These are phyloP conservation scores for Cuniculus paca DNA, from an alignment of 2,797 vertebrate species.

Conservation along the genomic window DNA sequence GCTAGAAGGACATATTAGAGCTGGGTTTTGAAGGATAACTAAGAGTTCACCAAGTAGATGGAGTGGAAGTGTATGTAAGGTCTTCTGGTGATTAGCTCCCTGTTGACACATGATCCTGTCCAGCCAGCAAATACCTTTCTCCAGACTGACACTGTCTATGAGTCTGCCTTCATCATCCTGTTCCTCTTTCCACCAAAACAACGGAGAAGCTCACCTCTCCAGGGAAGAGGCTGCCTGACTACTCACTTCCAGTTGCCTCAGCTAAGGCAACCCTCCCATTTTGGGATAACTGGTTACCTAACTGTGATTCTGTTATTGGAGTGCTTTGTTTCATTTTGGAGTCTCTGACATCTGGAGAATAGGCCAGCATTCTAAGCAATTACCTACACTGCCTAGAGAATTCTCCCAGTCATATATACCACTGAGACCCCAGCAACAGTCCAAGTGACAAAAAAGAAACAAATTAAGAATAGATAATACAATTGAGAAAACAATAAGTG, in stretches of 20 bases:
- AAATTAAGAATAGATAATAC: slow-evolving; percentile 42
- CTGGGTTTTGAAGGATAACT: slow-evolving; percentile 37
- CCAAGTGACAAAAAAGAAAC: background rate
- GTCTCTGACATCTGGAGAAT: slow-evolving; percentile 30
- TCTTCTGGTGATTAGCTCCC: background rate
- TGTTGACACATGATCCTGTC: background rate
- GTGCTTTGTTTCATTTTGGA: slow-evolving; percentile 56
- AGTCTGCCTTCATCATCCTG: background rate
- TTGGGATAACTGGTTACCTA: slow-evolving; percentile 6
- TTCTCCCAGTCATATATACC: background rate
- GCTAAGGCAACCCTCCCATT: background rate
- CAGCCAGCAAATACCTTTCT: background rate
- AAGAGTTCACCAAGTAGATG: background rate
- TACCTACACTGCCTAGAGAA: background rate
- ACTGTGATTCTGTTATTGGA: slow-evolving; percentile 60
- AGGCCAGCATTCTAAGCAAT: slow-evolving; percentile 6
- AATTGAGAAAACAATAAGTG: slow-evolving; percentile 56
- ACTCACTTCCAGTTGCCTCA: slow-evolving; percentile 38
- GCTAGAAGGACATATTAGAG: background rate
- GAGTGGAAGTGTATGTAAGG: background rate
- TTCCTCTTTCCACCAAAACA: slow-evolving; percentile 63
- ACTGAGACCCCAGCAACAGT: background rate
- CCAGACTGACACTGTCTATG: background rate
- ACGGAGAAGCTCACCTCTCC: background rate
- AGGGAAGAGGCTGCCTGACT: slow-evolving; percentile 50